Evolutionary conservation across 2,113 vertebrate species (phyloP).

Genomic region (Pseudorectes ferrugineus): DNA sequence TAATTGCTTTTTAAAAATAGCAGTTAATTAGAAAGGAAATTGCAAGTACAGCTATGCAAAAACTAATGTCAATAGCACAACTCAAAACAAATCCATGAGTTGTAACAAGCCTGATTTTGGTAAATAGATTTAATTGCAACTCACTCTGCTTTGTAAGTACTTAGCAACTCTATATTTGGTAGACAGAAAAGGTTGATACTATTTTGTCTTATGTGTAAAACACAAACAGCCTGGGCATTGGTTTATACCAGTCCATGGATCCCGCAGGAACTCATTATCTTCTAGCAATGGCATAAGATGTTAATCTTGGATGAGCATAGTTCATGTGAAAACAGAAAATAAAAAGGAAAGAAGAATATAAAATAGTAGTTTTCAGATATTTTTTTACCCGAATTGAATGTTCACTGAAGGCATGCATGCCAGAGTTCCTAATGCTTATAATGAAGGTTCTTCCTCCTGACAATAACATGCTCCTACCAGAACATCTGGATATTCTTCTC

Average conservation of each 20-base stretch:
- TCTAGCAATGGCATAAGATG: background rate
- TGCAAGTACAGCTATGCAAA: background rate
- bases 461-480: background rate
- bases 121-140: background rate
- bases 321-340: background rate
- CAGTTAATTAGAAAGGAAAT: background rate
- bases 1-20: background rate
- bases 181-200: background rate
- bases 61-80: background rate
- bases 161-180: background rate
- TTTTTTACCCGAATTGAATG: background rate
- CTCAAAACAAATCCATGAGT: background rate
- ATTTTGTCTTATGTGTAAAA: background rate
- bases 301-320: background rate
- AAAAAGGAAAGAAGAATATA: background rate
- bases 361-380: background rate
- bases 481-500: background rate
- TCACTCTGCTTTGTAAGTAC: background rate
- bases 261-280: background rate
- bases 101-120: background rate
- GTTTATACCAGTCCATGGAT: background rate
- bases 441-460: background rate
- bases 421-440: background rate
- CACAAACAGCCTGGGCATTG: background rate
- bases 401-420: background rate